Evolutionary conservation across 2,113 vertebrate genomes (phyloP).

Genomic region (Bufo bufo): DNA sequence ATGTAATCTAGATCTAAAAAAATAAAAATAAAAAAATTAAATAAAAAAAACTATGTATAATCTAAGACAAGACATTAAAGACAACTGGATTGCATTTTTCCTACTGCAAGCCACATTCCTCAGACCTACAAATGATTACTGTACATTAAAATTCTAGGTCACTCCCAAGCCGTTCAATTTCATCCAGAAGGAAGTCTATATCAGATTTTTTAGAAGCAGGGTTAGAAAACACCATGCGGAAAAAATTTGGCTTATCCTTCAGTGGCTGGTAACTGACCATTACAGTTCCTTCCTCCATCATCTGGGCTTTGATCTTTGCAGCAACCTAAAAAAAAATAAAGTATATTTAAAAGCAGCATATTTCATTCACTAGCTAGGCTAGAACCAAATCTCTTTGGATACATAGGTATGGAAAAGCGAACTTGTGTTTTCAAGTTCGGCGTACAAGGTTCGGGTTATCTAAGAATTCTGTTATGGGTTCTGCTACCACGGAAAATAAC

Average conservation of each 20-base stretch:
- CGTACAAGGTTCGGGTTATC: no score
- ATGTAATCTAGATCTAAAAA: no score
- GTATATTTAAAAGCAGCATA: not conserved
- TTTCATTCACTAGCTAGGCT: no score
- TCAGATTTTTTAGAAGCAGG: constrained; percentile 67
- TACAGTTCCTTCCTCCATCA: constrained; percentile 68
- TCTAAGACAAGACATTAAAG: not conserved
- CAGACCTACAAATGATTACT: not conserved
- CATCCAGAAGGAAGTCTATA: constrained; percentile 72
- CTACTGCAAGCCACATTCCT: not conserved
- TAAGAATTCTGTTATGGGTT: no score
- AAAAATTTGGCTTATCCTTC: constrained; percentile 71
- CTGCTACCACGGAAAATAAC: no score
- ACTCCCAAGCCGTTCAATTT: constrained; percentile 67
- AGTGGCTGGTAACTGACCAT: constrained; percentile 71
- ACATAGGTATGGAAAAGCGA: no score
- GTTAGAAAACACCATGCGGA: constrained; percentile 74
- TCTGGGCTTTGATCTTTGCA: constrained; percentile 72
- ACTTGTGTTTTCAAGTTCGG: no score
- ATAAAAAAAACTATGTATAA: not conserved
- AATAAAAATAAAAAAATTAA: no score
- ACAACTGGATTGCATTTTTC: not conserved
- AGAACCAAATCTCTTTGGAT: no score
- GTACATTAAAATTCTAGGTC: constrained; percentile 62
- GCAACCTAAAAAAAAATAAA: constrained; percentile 65